Percentiles rank a stretch among this genome's conserved stretches.
phyloP scores from a whole-genome alignment of 2,113 vertebrate genomes.

The Ceuthmochares aereus region DNA sequence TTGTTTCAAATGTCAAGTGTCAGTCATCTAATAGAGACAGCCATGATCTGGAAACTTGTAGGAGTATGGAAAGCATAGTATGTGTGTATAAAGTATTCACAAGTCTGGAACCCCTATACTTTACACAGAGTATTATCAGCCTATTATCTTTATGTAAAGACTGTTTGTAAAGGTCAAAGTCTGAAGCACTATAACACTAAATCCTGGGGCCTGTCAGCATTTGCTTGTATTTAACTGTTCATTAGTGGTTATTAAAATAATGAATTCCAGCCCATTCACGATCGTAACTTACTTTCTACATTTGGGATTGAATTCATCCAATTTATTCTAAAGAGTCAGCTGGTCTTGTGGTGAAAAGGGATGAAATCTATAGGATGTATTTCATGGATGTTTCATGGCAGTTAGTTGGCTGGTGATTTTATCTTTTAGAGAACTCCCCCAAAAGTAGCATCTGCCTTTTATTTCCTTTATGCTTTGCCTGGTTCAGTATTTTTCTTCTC shows the following conservation, averaged over 20 bases:
- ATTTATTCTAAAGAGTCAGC: not conserved
- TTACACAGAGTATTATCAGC: not conserved
- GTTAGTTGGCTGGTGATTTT: not conserved
- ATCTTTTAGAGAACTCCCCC: not conserved
- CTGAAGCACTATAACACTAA: not conserved
- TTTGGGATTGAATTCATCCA: not conserved
- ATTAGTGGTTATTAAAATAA: not conserved
- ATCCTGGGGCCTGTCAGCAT: not conserved
- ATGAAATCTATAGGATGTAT: not conserved
- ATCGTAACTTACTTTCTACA: not conserved
- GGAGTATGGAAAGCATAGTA: not conserved
- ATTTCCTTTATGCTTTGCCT: not conserved
- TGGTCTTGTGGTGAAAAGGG: not conserved
- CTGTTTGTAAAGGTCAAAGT: not conserved
- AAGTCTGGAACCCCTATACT: not conserved
- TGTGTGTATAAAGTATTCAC: not conserved
- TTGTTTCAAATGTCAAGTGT: not conserved
- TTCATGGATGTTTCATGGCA: not conserved
- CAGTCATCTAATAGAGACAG: not conserved
- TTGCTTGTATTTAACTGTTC: not conserved
- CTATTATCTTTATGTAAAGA: not conserved
- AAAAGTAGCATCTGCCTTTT: not conserved
- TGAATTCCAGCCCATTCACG: constrained; percentile 11
- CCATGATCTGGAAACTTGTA: not conserved
- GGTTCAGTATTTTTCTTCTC: not conserved